A percentile compares a stretch with the other conserved stretches of the same genome.
phyloP scores from a whole-genome alignment of 2,113 vertebrate species.

The Narcine bancroftii region DNA sequence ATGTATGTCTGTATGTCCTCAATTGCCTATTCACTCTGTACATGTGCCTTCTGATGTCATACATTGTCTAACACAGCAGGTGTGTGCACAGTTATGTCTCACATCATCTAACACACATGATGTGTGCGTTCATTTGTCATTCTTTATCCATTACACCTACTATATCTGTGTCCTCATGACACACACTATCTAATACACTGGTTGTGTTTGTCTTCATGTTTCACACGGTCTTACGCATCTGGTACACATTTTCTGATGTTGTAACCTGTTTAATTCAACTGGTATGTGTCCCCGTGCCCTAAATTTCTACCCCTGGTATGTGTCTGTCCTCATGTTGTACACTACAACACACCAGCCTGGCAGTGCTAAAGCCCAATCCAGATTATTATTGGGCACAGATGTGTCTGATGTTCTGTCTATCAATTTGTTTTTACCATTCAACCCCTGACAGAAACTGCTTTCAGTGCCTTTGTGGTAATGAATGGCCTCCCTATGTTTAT shows the following conservation, averaged over 20 bases:
- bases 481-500: neutral
- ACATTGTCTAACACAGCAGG: neutral
- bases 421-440: neutral
- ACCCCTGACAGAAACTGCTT: neutral
- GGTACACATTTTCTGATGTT: neutral
- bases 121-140: too few species aligned
- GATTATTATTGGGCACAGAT: neutral
- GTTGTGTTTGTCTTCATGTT: neutral
- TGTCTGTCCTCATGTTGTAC: neutral
- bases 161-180: too few species aligned
- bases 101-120: neutral
- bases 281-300: neutral
- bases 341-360: neutral
- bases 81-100: neutral
- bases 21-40: neutral
- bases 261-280: neutral
- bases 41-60: neutral
- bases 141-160: neutral
- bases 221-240: neutral
- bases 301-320: neutral
- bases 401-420: neutral
- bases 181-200: too few species aligned
- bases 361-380: neutral
- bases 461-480: neutral
- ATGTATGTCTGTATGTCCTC: neutral